Evolutionary conservation across 2,888 invertebrate genomes (phyloP), one percentile per base, ranked within the genome.

Genomic region (Sepiola atlantica): DNA sequence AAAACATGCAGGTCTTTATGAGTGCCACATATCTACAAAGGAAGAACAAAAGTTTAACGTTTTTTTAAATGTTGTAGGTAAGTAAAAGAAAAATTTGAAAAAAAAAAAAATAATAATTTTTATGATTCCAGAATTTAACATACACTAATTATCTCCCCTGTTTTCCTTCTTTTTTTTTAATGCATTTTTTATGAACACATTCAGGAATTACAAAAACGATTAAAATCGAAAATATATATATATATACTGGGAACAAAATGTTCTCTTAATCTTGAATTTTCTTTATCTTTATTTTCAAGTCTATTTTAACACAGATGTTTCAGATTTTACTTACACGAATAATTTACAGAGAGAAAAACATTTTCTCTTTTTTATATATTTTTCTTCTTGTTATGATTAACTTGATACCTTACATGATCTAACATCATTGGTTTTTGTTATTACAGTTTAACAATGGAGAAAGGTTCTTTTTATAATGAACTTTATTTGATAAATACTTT

Each of bases 1-100:
- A 35, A 91, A 95, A 45, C 96, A 96, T 94, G 96, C 96, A 1
- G 96, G 96, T 14, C 95, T 95, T 12, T 96, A 96, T 93, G 96
- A 96, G 93, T 96, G 96, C 93, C 96, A 96, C 95, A 95, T 96
- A 94, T 96, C 96, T 94, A 95, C 96, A 12, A 96, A 96, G 92
- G 96, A 96, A 93, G 95, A 96, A 92, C 94, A 96, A 92, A 95
- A 95, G 55, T 94, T 95, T 94, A 95, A 96, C 94, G 95, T 96
- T 55, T 95, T 95, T 54, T 95, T 96, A 92, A 95, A 95, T 91
- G 96, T 96, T 61, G 95, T 96, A 94, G 95, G 96, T 96, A 95
- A 94, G 95, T 94, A n/a, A 90, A 24, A 24, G 54, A n/a, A 77
- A 77, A 77, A 16, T 32, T 16, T 77, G 77, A 77, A 28, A 94